A percentile compares a stretch with the other conserved stretches of the same genome.
phyloP scores from a whole-genome alignment of 2,888 invertebrate species.

The Proisotoma minuta region DNA sequence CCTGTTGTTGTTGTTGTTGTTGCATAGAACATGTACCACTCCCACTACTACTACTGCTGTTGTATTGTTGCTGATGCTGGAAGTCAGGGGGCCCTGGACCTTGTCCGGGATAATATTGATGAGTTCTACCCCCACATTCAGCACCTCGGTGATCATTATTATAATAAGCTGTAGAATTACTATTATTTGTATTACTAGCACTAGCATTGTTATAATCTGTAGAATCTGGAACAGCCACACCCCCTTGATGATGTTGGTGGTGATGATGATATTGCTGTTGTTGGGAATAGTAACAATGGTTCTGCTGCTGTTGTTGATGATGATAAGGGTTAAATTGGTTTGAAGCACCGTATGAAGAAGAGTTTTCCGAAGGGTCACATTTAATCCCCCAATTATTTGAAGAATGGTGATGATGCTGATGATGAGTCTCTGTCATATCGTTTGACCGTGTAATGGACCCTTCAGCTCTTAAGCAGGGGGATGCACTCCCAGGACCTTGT shows the following conservation, averaged over 20 bases:
- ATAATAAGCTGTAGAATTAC: conserved; percentile 14
- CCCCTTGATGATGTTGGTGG: no score
- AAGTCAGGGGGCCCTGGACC: neutral
- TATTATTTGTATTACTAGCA: neutral
- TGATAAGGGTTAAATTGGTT: conserved; percentile 25
- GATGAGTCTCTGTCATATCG: no score
- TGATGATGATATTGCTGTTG: conserved; percentile 29
- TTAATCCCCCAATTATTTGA: conserved; percentile 36
- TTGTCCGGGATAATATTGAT: conserved; percentile 3
- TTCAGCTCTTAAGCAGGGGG: no score
- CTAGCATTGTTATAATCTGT: neutral
- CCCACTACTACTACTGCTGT: neutral
- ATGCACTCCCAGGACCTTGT: no score
- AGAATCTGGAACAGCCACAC: no score
- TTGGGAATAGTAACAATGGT: conserved; percentile 23
- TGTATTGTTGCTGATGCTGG: neutral
- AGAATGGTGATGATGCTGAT: conserved; percentile 30
- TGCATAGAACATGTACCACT: neutral
- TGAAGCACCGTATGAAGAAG: conserved; percentile 31
- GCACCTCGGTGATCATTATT: conserved; percentile 22
- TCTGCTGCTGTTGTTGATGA: conserved; percentile 24
- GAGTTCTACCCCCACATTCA: no score
- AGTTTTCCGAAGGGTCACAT: conserved; percentile 22
- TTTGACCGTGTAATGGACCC: no score
- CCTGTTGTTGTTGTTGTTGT: no score